Base-by-base conservation (phyloP, 2,888 invertebrate genomes). In the Ophioninae sp. region DNA sequence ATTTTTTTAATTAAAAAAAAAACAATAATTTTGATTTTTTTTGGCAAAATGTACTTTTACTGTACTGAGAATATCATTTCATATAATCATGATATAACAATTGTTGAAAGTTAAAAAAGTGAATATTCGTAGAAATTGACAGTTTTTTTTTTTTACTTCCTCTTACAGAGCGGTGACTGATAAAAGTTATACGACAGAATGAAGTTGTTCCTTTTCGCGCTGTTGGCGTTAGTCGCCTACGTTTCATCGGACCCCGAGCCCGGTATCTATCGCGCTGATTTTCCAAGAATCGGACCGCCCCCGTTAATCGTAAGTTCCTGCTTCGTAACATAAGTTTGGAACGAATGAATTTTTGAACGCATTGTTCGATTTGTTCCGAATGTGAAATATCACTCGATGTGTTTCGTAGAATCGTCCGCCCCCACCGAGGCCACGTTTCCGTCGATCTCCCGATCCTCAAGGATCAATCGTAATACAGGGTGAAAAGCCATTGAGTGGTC, bases 401-500 rank as follows among this genome's bases (percentile, higher is more conserved):
- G 39, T 9, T 23, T 10, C 44, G 20, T 17, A 68, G 59, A 74
- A 68, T 63, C 61, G 74, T 68, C 61, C 67, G 10, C 64, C 17
- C 22, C 71, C 22, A 10, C 68, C 68, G 17, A 17, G 7, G 7
- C 59, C 39, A 85, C 68, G 81, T 58, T 86, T 75, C 71, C 82
- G 84, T 23, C 77, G 82, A 8, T 84, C 84, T 1, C 67, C 82
- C 10, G 51, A 82, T 69, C 86, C 86, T 1, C 79, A 85, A 39
- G 88, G 88, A 64, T 87, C 86, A 0, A 0, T 88, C 6, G 67
- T 74, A 0, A 0, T 85, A 1, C 37, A 63, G 0, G 87, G 37
- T 1, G 7, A 65, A 23, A 86, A 89, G 74, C 87, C 88, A 0
- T 0, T 87, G 23, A 59, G 73, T 58, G 87, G 87, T 7, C 87